These are phyloP conservation scores for Mormoops blainvillei DNA, from an alignment of 2,113 vertebrate species.

Conservation along the genomic window DNA sequence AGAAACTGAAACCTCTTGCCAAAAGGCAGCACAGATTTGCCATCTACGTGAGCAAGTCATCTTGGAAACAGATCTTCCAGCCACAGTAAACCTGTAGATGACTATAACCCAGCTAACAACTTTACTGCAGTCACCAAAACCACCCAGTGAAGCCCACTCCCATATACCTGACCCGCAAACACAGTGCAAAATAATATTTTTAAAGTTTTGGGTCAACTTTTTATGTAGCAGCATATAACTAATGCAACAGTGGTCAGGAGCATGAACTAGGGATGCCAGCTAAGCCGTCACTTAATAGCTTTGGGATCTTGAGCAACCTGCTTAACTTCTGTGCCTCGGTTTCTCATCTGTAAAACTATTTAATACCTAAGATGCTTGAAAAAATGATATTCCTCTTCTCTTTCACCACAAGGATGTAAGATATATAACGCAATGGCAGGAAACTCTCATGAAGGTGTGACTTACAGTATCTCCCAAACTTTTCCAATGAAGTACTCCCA, in stretches of 20 bases:
- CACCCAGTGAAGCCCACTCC: not conserved
- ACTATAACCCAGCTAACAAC: not conserved
- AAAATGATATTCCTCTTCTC: not conserved
- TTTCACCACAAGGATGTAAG: not conserved
- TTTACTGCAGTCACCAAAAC: not conserved
- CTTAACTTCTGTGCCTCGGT: not conserved
- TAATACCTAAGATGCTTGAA: not conserved
- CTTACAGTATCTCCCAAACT: not conserved
- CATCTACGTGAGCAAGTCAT: not conserved
- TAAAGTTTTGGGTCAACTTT: not conserved
- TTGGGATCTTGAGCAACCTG: not conserved
- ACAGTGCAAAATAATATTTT: not conserved
- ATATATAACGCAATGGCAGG: not conserved
- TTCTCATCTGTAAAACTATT: slow-evolving; percentile 1
- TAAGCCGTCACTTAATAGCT: not conserved
- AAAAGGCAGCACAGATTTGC: not conserved
- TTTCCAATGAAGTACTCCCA: not conserved
- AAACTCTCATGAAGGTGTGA: not conserved
- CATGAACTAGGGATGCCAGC: not conserved
- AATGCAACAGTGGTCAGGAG: not conserved
- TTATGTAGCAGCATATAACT: not conserved
- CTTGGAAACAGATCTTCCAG: not conserved
- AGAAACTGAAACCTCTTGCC: not conserved
- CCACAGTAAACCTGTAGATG: not conserved
- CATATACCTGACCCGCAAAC: not conserved